These are phyloP conservation scores for Pangasius sanitwongsei DNA, from an alignment of 2,797 vertebrate species.

Conservation along the genomic window DNA sequence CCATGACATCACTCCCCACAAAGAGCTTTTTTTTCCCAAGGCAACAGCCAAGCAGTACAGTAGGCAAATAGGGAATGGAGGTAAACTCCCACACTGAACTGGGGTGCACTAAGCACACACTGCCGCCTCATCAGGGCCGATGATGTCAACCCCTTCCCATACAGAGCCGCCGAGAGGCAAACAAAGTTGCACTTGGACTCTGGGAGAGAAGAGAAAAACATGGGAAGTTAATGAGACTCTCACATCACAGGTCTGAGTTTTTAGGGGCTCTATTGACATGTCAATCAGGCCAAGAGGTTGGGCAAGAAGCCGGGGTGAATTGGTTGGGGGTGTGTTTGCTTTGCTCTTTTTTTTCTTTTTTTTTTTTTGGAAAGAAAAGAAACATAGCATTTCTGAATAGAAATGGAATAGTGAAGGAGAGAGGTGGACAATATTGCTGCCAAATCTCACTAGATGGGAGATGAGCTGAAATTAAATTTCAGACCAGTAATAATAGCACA, in stretches of 20 bases:
- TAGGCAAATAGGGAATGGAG: constrained; percentile 47
- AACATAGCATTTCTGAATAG: constrained; percentile 20
- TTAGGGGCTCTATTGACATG: constrained; percentile 55
- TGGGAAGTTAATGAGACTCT: constrained; percentile 68
- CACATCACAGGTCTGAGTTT: constrained; percentile 55
- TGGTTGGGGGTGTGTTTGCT: constrained; percentile 48
- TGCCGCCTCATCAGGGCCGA: constrained; percentile 67
- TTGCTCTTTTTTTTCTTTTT: constrained; percentile 24
- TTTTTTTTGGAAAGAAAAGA: not conserved
- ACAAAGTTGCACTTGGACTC: constrained; percentile 59
- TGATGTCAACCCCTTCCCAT: constrained; percentile 78
- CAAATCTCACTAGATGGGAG: not conserved
- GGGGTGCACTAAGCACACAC: constrained; percentile 74
- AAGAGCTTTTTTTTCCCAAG: constrained; percentile 64
- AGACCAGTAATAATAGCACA: not conserved
- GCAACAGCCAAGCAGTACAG: constrained; percentile 61
- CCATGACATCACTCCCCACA: constrained; percentile 75
- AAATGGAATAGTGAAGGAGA: not conserved
- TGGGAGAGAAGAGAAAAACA: constrained; percentile 62
- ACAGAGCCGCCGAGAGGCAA: constrained; percentile 68
- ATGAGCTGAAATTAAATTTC: not conserved
- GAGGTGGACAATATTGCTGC: not conserved
- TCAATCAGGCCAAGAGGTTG: constrained; percentile 51
- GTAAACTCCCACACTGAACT: constrained; percentile 62
- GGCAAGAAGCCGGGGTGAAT: constrained; percentile 40